Evolutionary conservation across 2,888 invertebrate species (phyloP).

Genomic region (Hetaerina titia): DNA sequence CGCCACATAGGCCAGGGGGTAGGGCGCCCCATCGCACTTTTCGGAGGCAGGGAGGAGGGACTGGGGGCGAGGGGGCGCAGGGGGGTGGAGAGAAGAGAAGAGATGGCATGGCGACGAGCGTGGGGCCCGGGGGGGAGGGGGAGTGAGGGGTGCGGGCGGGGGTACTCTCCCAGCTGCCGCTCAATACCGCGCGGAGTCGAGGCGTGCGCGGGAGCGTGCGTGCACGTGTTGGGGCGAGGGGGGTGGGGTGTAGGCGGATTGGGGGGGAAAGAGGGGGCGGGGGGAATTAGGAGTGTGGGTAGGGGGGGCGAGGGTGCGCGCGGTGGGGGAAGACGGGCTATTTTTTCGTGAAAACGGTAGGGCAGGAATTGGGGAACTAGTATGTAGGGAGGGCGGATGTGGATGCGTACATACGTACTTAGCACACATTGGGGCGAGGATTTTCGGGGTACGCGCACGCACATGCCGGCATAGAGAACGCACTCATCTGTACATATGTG

Average conservation of each 20-base stretch:
- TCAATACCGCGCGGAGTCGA: slow-evolving; percentile 56
- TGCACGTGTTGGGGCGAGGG: slow-evolving; percentile 3
- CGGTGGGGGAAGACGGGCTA: background rate
- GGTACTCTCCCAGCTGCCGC: slow-evolving; percentile 30
- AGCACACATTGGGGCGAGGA: background rate
- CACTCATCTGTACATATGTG: background rate
- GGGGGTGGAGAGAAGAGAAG: background rate
- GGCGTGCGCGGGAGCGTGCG: slow-evolving; percentile 63
- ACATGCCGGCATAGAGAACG: background rate
- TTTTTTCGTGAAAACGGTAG: background rate
- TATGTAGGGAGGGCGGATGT: background rate
- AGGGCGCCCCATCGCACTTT: background rate
- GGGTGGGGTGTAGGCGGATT: background rate
- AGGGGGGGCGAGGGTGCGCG: background rate
- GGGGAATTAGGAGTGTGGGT: background rate
- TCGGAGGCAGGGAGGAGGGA: slow-evolving; percentile 9
- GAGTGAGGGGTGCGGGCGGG: background rate
- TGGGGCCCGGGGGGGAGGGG: background rate
- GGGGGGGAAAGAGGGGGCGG: background rate
- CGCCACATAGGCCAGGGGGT: slow-evolving; percentile 1
- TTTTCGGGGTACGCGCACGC: background rate
- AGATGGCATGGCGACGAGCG: background rate
- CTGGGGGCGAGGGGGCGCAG: background rate
- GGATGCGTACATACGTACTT: slow-evolving; percentile 25
- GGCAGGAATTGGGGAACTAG: slow-evolving; percentile 22